phyloP scores from a whole-genome alignment of 1,140 invertebrate genomes.

The Carposina sasakii region DNA sequence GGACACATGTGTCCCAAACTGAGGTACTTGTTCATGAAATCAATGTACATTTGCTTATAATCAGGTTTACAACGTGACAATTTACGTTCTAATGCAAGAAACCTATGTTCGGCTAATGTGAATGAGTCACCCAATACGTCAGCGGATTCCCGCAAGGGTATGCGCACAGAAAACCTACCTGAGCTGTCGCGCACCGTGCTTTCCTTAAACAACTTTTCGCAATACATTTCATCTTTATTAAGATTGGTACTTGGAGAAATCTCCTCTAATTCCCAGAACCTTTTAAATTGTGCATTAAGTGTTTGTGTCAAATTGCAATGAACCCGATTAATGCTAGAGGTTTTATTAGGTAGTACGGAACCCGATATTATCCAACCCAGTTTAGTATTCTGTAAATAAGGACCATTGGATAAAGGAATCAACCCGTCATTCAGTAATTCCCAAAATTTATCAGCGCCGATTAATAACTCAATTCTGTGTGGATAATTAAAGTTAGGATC shows the following conservation, averaged over 20 bases:
- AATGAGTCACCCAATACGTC: constrained; percentile 19
- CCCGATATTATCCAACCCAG: too few relatives aligned
- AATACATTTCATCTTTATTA: constrained; percentile 3
- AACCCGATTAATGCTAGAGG: too few relatives aligned
- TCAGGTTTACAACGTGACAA: constrained; percentile 6
- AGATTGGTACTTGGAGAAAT: background rate
- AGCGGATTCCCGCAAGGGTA: constrained; percentile 15
- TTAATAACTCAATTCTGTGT: too few relatives aligned
- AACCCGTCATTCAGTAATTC: too few relatives aligned
- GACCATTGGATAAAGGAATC: too few relatives aligned
- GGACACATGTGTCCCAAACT: background rate
- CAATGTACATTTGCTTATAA: constrained; percentile 14
- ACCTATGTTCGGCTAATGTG: constrained; percentile 17
- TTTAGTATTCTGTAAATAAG: too few relatives aligned
- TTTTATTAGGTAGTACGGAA: too few relatives aligned
- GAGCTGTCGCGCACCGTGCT: constrained; percentile 13
- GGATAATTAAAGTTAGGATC: too few relatives aligned
- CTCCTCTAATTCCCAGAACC: constrained; percentile 12
- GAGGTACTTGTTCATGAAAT: constrained; percentile 24
- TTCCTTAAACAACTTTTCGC: constrained; percentile 21
- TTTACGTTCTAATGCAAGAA: constrained; percentile 21
- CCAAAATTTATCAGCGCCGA: too few relatives aligned
- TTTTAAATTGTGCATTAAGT: background rate
- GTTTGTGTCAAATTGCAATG: too few relatives aligned
- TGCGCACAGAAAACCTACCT: constrained; percentile 21